phyloP scores from a whole-genome alignment of 2,113 vertebrate species.

The Panurus biarmicus region DNA sequence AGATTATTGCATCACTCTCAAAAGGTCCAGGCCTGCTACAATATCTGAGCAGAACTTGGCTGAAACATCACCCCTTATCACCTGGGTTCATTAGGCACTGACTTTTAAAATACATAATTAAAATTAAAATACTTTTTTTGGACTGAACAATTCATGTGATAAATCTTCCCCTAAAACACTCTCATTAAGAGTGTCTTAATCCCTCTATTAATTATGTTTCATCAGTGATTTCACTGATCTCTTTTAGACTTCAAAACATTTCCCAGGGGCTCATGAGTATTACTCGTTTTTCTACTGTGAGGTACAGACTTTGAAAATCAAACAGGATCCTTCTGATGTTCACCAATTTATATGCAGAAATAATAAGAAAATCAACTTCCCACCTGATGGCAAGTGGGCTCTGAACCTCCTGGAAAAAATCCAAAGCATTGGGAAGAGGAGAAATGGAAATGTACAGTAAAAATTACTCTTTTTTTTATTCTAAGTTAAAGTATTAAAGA shows the following conservation, averaged over 20 bases:
- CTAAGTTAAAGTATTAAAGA: conserved; percentile 32
- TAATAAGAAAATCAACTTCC: not conserved
- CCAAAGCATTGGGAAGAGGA: not conserved
- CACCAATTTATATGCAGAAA: not conserved
- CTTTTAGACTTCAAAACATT: not conserved
- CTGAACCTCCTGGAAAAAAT: not conserved
- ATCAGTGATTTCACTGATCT: not conserved
- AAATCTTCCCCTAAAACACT: not conserved
- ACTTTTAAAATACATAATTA: not conserved
- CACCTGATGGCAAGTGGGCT: not conserved
- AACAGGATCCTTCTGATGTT: not conserved
- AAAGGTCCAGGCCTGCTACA: not conserved
- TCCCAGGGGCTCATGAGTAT: not conserved
- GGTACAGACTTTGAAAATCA: not conserved
- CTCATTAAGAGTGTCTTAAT: not conserved
- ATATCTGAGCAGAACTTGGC: not conserved
- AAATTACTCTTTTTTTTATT: not conserved
- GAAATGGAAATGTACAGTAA: conserved; percentile 5
- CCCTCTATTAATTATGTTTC: not conserved
- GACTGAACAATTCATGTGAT: not conserved
- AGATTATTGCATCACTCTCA: not conserved
- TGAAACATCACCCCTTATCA: not conserved
- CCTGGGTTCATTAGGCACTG: not conserved
- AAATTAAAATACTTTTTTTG: not conserved
- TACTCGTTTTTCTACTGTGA: not conserved